A percentile compares a stretch with the other conserved stretches of the same genome.
Conservation (phyloP, 2,888 invertebrate species). For the Brassicogethes aeneus region DNA sequence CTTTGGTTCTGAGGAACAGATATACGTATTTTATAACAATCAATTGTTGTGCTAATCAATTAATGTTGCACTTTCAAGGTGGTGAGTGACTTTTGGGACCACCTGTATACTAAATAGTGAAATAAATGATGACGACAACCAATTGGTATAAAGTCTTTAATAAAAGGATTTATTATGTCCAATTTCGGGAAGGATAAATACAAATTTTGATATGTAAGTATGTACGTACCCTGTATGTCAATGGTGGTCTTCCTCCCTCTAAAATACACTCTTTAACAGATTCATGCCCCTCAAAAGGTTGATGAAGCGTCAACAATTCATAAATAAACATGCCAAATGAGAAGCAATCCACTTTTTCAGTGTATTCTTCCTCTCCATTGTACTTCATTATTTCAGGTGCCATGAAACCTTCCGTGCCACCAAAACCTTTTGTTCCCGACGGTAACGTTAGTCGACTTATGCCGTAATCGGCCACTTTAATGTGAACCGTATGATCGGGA, state of each 20-base stretch:
- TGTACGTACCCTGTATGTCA: constrained; percentile 67
- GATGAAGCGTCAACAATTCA: constrained; percentile 84
- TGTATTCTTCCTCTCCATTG: constrained; percentile 98
- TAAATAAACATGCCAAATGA: constrained; percentile 99
- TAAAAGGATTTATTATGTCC: too few species aligned
- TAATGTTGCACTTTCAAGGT: too few species aligned
- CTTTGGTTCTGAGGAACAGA: too few species aligned
- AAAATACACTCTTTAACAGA: constrained; percentile 94
- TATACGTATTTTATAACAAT: too few species aligned
- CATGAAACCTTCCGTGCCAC: constrained; percentile 98
- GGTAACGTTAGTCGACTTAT: constrained; percentile 83
- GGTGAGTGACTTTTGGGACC: too few species aligned
- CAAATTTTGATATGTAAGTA: background rate
- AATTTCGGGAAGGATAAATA: constrained; percentile 1
- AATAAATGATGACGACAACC: too few species aligned
- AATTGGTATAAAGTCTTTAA: too few species aligned
- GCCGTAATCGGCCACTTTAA: constrained; percentile 96
- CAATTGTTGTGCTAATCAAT: too few species aligned
- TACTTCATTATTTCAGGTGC: constrained; percentile 98
- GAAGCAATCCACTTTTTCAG: constrained; percentile 97
- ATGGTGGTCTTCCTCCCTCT: constrained; percentile 85
- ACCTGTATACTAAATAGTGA: too few species aligned
- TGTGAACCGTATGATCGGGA: constrained; percentile 63
- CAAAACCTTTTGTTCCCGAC: constrained; percentile 93
- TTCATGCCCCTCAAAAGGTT: constrained; percentile 94